Conservation (phyloP, 2,888 invertebrate species). For the Agrilus cyanescens region DNA sequence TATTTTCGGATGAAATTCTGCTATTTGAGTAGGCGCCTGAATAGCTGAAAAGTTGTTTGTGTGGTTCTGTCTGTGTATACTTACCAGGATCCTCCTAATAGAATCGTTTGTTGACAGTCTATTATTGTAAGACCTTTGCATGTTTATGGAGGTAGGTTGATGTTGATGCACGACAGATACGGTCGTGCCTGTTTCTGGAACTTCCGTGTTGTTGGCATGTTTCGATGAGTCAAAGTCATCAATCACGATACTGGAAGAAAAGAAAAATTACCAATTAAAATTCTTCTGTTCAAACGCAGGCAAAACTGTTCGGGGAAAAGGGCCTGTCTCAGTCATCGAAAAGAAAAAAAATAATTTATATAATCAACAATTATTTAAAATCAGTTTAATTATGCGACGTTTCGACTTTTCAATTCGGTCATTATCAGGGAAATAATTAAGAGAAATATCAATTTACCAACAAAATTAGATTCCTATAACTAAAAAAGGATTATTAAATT, state of each 20-base stretch:
- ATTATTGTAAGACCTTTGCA: conserved; percentile 22
- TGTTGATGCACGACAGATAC: conserved; percentile 15
- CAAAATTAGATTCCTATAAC: no score
- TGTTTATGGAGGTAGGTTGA: conserved; percentile 11
- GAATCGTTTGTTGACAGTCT: conserved; percentile 26
- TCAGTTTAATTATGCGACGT: no score
- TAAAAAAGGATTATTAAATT: no score
- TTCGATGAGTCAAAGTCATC: conserved; percentile 29
- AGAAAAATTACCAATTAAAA: conserved; percentile 1
- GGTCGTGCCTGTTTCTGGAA: conserved; percentile 7
- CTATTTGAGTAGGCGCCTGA: no score
- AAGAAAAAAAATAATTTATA: no score
- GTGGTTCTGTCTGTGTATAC: conserved; percentile 3
- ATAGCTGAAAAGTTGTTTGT: no score
- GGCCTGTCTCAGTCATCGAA: no score
- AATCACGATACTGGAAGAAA: conserved; percentile 28
- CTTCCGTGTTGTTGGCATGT: conserved; percentile 12
- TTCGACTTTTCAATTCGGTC: no score
- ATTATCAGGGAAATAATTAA: no score
- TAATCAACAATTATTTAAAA: no score
- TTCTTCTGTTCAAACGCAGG: background rate
- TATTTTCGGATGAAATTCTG: no score
- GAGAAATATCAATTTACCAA: no score
- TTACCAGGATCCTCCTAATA: conserved; percentile 28
- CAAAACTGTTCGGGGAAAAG: background rate